These are phyloP conservation scores for Catajapyx aquilonaris DNA, from an alignment of 1,140 invertebrate genomes.

Conservation along the genomic window DNA sequence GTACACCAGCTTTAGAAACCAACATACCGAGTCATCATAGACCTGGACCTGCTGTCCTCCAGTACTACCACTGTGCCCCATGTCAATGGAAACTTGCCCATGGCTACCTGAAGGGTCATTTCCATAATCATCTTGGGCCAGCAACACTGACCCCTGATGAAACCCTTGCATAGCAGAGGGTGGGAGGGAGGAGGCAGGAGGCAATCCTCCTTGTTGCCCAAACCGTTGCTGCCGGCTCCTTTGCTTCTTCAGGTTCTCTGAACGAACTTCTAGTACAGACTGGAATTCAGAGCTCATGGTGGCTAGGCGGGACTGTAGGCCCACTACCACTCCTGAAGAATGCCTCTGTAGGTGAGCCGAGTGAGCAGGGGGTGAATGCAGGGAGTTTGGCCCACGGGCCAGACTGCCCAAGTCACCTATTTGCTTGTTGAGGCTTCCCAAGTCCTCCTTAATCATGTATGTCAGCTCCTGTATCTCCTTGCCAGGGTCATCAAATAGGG, in stretches of 20 bases:
- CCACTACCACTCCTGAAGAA: constrained; percentile 85
- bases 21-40: constrained; percentile 52
- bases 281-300: constrained; percentile 95
- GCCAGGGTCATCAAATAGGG: constrained; percentile 87
- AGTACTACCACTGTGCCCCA: constrained; percentile 23
- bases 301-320: constrained; percentile 84
- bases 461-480: constrained; percentile 94
- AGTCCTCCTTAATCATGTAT: constrained; percentile 92
- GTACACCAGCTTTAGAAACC: too few relatives aligned
- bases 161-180: constrained; percentile 40
- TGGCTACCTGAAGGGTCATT: too few relatives aligned
- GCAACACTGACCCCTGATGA: constrained; percentile 33
- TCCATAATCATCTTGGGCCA: constrained; percentile 27
- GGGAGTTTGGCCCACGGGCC: constrained; percentile 34
- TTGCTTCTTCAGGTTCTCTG: constrained; percentile 93
- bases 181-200: constrained; percentile 42
- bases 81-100: constrained; percentile 51
- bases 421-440: constrained; percentile 86
- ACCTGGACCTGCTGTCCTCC: constrained; percentile 39
- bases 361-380: constrained; percentile 2
- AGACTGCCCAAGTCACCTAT: constrained; percentile 71
- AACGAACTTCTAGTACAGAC: constrained; percentile 70
- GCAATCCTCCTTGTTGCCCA: constrained; percentile 58
- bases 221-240: constrained; percentile 85
- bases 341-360: constrained; percentile 63